A percentile compares a stretch with the other conserved stretches of the same genome.
Evolutionary conservation across 2,888 invertebrate species (phyloP).

Genomic region (Laspeyria flexula): DNA sequence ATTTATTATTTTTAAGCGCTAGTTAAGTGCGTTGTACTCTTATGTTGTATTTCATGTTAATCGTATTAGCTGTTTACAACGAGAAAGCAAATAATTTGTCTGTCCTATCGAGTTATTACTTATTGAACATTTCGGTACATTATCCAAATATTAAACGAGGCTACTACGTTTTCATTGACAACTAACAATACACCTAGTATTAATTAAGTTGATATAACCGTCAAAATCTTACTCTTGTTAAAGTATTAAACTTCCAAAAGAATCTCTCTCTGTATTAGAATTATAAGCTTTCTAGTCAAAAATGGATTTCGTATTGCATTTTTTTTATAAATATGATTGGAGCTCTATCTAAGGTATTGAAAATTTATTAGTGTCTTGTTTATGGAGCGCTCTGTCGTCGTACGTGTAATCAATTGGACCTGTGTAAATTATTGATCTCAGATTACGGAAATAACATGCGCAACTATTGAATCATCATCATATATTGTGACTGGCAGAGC

Average conservation of each 20-base stretch:
- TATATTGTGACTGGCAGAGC: conserved; percentile 8
- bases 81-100: conserved; percentile 23
- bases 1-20: conserved; percentile 57
- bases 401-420: neutral
- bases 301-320: conserved; percentile 72
- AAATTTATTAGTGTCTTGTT: conserved; percentile 32
- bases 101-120: conserved; percentile 18
- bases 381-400: conserved; percentile 21
- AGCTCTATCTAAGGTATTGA: conserved; percentile 39
- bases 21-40: conserved; percentile 44
- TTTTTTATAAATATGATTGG: conserved; percentile 50
- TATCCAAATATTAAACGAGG: conserved; percentile 74
- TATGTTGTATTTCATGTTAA: conserved; percentile 36
- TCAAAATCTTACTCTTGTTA: conserved; percentile 62
- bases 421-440: conserved; percentile 6
- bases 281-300: conserved; percentile 83
- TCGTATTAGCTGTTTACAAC: conserved; percentile 39
- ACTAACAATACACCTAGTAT: conserved; percentile 65
- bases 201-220: conserved; percentile 67
- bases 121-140: conserved; percentile 44
- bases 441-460: neutral
- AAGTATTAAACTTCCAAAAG: conserved; percentile 81
- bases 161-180: conserved; percentile 66
- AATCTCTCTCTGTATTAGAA: conserved; percentile 84
- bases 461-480: neutral